Evolutionary conservation across 2,797 vertebrate species (phyloP).

Genomic region (Halcyon badia): DNA sequence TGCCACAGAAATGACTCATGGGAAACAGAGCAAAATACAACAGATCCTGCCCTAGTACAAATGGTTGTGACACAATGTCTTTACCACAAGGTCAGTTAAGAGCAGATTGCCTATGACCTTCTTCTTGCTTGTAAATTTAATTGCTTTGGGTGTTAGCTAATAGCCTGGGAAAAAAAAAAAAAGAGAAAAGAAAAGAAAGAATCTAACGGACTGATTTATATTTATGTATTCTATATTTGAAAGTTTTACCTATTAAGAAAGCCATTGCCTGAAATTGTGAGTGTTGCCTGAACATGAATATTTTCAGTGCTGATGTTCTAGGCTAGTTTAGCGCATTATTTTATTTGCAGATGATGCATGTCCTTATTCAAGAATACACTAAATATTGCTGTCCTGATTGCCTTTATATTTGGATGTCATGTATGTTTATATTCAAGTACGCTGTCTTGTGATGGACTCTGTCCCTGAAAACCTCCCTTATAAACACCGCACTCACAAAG

Average conservation of each 20-base stretch:
- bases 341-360: conserved; percentile 41
- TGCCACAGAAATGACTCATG: not conserved
- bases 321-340: conserved; percentile 30
- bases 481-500: conserved; percentile 11
- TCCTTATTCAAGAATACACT: conserved; percentile 32
- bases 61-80: not conserved
- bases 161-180: not conserved
- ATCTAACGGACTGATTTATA: conserved; percentile 33
- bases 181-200: not conserved
- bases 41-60: not conserved
- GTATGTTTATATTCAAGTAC: conserved; percentile 43
- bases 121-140: conserved; percentile 17
- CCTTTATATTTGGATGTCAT: conserved; percentile 42
- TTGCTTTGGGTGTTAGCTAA: conserved; percentile 28
- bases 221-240: conserved; percentile 49
- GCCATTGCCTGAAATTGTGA: conserved; percentile 39
- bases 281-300: conserved; percentile 32
- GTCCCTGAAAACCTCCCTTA: conserved; percentile 34
- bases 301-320: conserved; percentile 29
- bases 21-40: not conserved
- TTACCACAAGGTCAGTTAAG: not conserved
- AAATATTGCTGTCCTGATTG: conserved; percentile 35
- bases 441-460: not conserved
- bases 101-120: not conserved
- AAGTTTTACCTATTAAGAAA: conserved; percentile 58